Evolutionary conservation across 2,888 invertebrate species (phyloP), one percentile per base, ranked within the genome.

Genomic region (Eustalomyia histrio): DNA sequence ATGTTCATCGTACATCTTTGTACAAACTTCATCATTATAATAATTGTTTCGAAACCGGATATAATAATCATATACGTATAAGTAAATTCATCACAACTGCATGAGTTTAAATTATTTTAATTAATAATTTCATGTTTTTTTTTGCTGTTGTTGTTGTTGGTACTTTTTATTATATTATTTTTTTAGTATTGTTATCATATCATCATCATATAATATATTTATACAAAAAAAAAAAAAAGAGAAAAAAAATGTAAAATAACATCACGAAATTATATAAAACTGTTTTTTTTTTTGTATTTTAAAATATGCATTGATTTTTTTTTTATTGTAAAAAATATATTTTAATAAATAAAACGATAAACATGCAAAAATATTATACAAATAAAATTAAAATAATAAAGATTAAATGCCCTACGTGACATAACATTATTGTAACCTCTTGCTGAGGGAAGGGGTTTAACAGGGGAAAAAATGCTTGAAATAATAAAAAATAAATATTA

Each of bases 371-470:
- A 29, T 29, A 29, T 6, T 29, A 7, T 29, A 47, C 17, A 50
- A 64, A 71, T 43, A 73, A 57, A 63, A 39, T 21, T 69, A 69
- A 43, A 52, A 61, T 55, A 61, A 71, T 71, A 61, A 76, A 69
- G 64, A 74, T 81, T 81, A 74, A 76, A 81, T 78, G 60, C 76
- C 65, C 65, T 74, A 78, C 76, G 80, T 81, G 80, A 74, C 69
- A 78, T 74, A 65, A 21, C 69, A 57, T 52, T 50, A 47, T 68
- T 64, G 65, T 61, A 69, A 74, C 68, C 80, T 74, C 10, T 47
- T 3, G 3, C 7, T n/a, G n/a, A n/a, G 43, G 6, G n/a, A n/a
- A n/a, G n/a, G n/a, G 43, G n/a, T 47, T 47, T 47, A 47, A 39
- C 10, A 47, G n/a, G 5, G n/a, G n/a, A 47, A 47, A 39, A 10